These are phyloP conservation scores for Selenia dentaria DNA, from an alignment of 2,888 invertebrate genomes.

Conservation along the genomic window DNA sequence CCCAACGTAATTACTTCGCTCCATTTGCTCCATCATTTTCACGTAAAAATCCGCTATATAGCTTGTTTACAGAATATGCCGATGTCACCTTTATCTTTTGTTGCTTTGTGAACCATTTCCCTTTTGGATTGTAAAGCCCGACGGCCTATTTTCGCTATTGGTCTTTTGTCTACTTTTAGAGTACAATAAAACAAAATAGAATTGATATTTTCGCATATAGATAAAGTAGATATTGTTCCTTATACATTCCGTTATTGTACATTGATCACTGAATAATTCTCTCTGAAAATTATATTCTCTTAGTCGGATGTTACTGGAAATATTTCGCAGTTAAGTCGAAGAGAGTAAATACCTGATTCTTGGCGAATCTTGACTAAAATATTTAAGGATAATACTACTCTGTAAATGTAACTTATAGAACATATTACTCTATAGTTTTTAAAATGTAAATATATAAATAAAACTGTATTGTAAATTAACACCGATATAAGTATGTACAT, in stretches of 20 bases:
- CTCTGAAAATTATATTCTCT: constrained; percentile 13
- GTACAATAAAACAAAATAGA: constrained; percentile 15
- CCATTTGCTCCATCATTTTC: constrained; percentile 7
- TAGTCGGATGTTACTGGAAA: constrained; percentile 12
- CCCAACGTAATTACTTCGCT: constrained; percentile 3
- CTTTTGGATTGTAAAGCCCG: constrained; percentile 20
- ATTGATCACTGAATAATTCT: constrained; percentile 16
- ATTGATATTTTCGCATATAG: constrained; percentile 11
- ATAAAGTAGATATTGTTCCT: constrained; percentile 4
- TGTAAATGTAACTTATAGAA: no score
- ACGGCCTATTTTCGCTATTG: constrained; percentile 26
- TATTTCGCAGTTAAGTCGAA: constrained; percentile 11
- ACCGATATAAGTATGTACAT: no score
- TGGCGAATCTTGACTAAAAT: constrained; percentile 4
- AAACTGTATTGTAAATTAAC: no score
- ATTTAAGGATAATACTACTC: no score
- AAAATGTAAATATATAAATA: no score
- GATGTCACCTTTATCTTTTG: constrained; percentile 24
- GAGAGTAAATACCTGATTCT: constrained; percentile 2
- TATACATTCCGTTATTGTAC: background rate
- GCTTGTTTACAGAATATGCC: constrained; percentile 19
- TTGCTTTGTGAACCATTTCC: constrained; percentile 23
- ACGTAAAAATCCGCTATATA: background rate
- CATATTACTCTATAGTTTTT: no score
- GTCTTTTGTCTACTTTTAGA: constrained; percentile 22